Conservation (phyloP, 2,888 invertebrate species). For the Clitarchus hookeri region DNA sequence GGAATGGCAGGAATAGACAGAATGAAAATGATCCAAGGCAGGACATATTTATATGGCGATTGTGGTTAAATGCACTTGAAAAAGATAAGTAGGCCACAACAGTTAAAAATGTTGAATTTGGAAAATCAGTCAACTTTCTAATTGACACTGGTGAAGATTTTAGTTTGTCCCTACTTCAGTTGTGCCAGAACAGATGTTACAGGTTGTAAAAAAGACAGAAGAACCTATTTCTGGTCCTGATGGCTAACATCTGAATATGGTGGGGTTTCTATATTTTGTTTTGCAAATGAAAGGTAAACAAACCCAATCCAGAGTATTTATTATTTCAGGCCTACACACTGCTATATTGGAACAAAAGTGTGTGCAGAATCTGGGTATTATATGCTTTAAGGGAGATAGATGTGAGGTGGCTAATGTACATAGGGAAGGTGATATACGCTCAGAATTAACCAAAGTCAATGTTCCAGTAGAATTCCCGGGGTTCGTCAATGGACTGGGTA, state of each 20-base stretch:
- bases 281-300: neutral
- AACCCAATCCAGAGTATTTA: neutral
- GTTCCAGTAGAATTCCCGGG: neutral
- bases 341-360: neutral
- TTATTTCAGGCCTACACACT: neutral
- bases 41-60: neutral
- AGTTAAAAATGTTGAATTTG: constrained; percentile 20
- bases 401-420: neutral
- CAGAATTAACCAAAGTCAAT: neutral
- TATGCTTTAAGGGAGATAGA: neutral
- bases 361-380: neutral
- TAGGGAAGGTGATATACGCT: neutral
- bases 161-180: neutral
- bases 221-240: neutral
- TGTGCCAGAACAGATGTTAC: neutral
- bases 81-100: neutral
- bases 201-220: neutral
- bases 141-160: neutral
- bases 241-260: neutral
- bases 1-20: too few relatives aligned
- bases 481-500: neutral
- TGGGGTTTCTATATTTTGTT: neutral
- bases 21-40: too few relatives aligned
- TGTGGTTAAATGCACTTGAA: neutral
- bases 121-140: neutral